Base-by-base conservation (phyloP, 2,888 invertebrate genomes). In the Bibio marci region DNA sequence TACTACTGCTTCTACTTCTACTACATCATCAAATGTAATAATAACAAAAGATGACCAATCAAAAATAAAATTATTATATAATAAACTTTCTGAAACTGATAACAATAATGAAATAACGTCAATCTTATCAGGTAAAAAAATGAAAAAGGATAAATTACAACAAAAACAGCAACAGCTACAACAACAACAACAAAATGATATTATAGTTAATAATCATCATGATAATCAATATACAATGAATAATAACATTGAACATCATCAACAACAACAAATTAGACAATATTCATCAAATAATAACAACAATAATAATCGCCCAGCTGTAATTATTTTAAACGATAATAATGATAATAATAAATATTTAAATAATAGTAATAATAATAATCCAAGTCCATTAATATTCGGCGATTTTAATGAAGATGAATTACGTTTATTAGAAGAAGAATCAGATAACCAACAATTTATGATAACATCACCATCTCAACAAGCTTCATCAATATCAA, bases 321-420 rank as follows among this genome's bases (percentile, higher is more conserved):
- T 83, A 44, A 73, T 80, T 44, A 76, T 83, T 53, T 63, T 80
- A 46, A 71, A 78, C 56, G 73, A 76, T 52, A 65, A 66, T 57
- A 45, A 34, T 45, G 47, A 30, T 53, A 47, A 53, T 57, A 38
- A 35, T 26, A 22, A 27, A 35, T 12, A 11, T 26, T 27, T 10
- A 12, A 2, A 15, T 4, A 3, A 35, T 25, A 12, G 3, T 17
- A 15, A 17, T 26, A 26, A 18, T 25, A 53, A 47, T 37, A 51
- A 53, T 39, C 55, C 58, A 40, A 61, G 63, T 48, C 66, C 66
- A 46, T 37, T 43, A 11, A 34, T 41, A n/a, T 43, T 43, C 45
- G 62, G 62, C 6, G 62, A 62, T 42, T 62, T 61, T 30, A 59
- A 62, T 44, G 61, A 61, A 47, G 60, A 61, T 25, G 61, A 62